Base-by-base conservation (phyloP, 2,888 invertebrate genomes). In the Caradrina clavipalpis region DNA sequence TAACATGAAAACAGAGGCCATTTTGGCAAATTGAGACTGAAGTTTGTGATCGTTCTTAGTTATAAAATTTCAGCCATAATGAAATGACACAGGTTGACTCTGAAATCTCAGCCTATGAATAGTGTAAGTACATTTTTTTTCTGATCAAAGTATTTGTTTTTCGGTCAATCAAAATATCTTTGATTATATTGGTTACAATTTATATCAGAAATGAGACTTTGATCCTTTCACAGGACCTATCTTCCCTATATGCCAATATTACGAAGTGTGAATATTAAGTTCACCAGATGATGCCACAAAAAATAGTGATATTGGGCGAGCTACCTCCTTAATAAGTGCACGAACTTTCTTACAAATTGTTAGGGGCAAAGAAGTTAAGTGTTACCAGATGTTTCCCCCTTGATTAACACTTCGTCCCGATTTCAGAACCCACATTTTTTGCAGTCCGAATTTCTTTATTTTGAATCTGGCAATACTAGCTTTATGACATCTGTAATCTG, bases 301-400 rank as follows among this genome's bases (percentile, higher is more conserved):
- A 75, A 66, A n/a, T 51, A 31, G 26, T 39, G 17, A 76, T 70
- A 76, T 66, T 56, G 56, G 15, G 54, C 53, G 47, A 57, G 35
- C 53, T 56, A 47, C 55, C 53, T 59, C 31, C 55, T 63, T 60
- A 76, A 60, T 66, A 76, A 80, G 76, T 64, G 72, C 22, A 67
- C 66, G 71, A 64, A 81, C 77, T 62, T 58, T 67, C 63, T 72
- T 64, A 67, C 77, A 78, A 78, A 76, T 78, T 67, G 81, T 72
- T 81, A 67, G 51, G 69, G 67, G 57, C 76, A 64, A 81, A 78
- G 62, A 78, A 76, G 80, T 76, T 77, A 77, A 81, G 81, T 80
- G 81, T 62, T 66, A 13, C 77, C 81, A 76, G 81, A 81, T 81
- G 81, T 55, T 81, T 60, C 81, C 60, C 35, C 49, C 72, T 78